A percentile compares a stretch with the other conserved stretches of the same genome.
These are phyloP conservation scores for Etheostoma nigrum DNA, from an alignment of 2,797 vertebrate species.

Conservation along the genomic window DNA sequence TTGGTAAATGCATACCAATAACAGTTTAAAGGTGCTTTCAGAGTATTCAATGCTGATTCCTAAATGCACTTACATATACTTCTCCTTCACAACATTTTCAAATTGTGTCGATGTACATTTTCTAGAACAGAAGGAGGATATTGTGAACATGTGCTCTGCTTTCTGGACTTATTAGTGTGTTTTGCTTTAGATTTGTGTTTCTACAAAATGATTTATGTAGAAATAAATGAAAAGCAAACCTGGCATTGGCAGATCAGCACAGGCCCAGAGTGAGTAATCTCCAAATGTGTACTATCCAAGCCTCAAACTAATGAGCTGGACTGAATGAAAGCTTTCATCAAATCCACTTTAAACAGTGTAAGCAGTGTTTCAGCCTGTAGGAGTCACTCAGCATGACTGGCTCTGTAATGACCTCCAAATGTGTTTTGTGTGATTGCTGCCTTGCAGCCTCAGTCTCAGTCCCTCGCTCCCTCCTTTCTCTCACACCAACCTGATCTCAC, in stretches of 20 bases:
- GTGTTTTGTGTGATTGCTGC: conserved; percentile 75
- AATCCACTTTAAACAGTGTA: conserved; percentile 75
- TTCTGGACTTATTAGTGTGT: conserved; percentile 32
- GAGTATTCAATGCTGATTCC: neutral
- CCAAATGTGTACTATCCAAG: conserved; percentile 62
- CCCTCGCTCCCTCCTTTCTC: conserved; percentile 9
- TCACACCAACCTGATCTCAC: conserved; percentile 34
- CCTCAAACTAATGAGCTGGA: conserved; percentile 78
- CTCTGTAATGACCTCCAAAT: conserved; percentile 82
- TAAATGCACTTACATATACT: neutral
- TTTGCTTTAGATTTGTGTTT: conserved; percentile 52
- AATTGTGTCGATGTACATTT: conserved; percentile 5
- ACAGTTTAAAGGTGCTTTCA: neutral
- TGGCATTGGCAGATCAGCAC: conserved; percentile 35
- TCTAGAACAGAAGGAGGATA: conserved; percentile 20
- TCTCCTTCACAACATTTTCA: neutral
- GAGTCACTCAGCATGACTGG: conserved; percentile 76
- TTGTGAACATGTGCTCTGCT: conserved; percentile 23
- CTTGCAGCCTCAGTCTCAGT: conserved; percentile 27
- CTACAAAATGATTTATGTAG: conserved; percentile 60
- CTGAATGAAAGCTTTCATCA: conserved; percentile 80
- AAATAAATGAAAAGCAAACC: conserved; percentile 66
- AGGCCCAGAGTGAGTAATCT: conserved; percentile 59
- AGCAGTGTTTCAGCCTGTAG: conserved; percentile 71
- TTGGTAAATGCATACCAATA: neutral